Percentiles rank a stretch among this genome's conserved stretches.
These are phyloP conservation scores for Autographa pulchrina DNA, from an alignment of 2,888 invertebrate genomes.

Conservation along the genomic window DNA sequence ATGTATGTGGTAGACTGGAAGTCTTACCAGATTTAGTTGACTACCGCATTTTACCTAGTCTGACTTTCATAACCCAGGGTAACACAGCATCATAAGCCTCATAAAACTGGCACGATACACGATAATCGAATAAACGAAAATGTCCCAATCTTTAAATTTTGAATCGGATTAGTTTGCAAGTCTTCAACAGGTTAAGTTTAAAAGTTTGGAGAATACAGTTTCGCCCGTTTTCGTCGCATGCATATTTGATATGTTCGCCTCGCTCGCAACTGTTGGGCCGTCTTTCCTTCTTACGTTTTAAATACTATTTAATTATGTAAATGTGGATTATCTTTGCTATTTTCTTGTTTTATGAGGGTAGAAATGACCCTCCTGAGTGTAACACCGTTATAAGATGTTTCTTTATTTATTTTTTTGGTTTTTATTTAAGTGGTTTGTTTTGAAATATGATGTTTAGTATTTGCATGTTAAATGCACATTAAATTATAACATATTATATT, in stretches of 20 bases:
- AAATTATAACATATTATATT: too few relatives aligned
- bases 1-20: too few relatives aligned
- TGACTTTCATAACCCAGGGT: too few relatives aligned
- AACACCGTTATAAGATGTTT: slow-evolving; percentile 57
- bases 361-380: slow-evolving; percentile 59
- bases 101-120: too few relatives aligned
- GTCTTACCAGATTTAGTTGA: too few relatives aligned
- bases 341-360: slow-evolving; percentile 70
- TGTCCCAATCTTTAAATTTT: slow-evolving; percentile 42
- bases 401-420: slow-evolving; percentile 49
- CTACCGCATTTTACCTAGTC: too few relatives aligned
- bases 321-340: slow-evolving; percentile 72
- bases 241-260: slow-evolving; percentile 80
- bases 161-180: slow-evolving; percentile 67
- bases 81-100: too few relatives aligned
- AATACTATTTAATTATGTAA: slow-evolving; percentile 79
- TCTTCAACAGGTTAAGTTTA: slow-evolving; percentile 77
- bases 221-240: slow-evolving; percentile 75
- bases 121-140: background rate
- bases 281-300: slow-evolving; percentile 47
- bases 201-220: slow-evolving; percentile 71
- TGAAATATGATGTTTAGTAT: too few relatives aligned
- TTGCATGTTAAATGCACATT: too few relatives aligned
- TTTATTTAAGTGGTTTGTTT: slow-evolving; percentile 11
- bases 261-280: slow-evolving; percentile 27